Evolutionary conservation across 2,113 vertebrate species (phyloP).

Genomic region (Orthonyx spaldingii): DNA sequence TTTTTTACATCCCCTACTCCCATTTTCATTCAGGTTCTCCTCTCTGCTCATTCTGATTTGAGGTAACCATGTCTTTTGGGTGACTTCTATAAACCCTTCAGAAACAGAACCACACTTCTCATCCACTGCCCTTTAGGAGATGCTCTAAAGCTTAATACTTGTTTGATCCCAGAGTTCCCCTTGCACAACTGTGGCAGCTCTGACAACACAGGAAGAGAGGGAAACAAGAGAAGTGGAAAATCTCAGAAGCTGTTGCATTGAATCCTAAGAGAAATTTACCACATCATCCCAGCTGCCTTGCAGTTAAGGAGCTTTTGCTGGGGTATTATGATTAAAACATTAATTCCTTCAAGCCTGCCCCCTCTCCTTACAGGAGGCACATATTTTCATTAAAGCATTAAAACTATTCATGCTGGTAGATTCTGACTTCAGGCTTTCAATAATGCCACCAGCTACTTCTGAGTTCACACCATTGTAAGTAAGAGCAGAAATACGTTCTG

Average conservation of each 20-base stretch:
- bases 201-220: background rate
- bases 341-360: background rate
- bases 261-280: background rate
- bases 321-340: background rate
- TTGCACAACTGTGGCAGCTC: background rate
- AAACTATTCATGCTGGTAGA: background rate
- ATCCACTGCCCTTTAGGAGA: background rate
- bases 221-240: background rate
- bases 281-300: background rate
- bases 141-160: background rate
- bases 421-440: background rate
- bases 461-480: background rate
- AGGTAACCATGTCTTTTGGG: background rate
- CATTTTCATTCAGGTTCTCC: background rate
- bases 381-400: background rate
- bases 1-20: background rate
- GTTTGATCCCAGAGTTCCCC: background rate
- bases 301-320: background rate
- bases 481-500: background rate
- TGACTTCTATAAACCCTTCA: background rate
- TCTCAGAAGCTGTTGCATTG: background rate
- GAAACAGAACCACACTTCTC: background rate
- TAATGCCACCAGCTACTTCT: background rate
- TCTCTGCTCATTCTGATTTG: background rate
- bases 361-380: background rate